Base-by-base conservation (phyloP, 2,113 vertebrate genomes). In the Trogon surrucura region DNA sequence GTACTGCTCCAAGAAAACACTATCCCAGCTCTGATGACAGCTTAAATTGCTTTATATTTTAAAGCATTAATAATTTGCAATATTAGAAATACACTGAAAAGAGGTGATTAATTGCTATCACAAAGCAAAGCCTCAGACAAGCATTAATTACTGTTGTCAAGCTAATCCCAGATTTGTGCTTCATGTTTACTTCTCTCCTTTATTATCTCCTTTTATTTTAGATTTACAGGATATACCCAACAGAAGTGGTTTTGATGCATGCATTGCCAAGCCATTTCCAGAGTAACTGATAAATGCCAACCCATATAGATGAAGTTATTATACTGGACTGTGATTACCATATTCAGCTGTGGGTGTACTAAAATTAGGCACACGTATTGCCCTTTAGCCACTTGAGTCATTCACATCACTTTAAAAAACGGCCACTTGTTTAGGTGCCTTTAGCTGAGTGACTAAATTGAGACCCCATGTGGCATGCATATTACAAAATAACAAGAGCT, bases 381-480 rank as follows among this genome's bases (percentile, higher is more conserved):
- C 17, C 36, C 50, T 86, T 86, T 70, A 93, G 71, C 30, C 69
- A 18, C 51, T 88, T 77, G 38, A 89, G 29, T 87, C 36, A 87
- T 41, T 89, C 73, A 72, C 41, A 82, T 72, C 45, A 72, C 29
- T 34, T 5, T 48, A 75, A 86, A 86, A 75, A 54, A 61, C n/a
- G 56, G 41, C 11, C 73, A 47, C 61, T 95, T 91, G 77, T 80
- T 92, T 89, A 93, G 80, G 86, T 86, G 85, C 17, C 66, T 89
- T 91, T 29, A 86, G 64, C 88, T 79, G 89, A 93, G 65, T 89
- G 93, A 92, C 72, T 92, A 91, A 96, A 93, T 79, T 91, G 80
- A 84, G 48, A 90, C 41, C 53, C 92, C 83, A 84, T 69, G 77
- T 91, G 88, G 69, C 61, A 84, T 4, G 29, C 23, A 38, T 23